Percentiles rank a stretch among this genome's conserved stretches.
Evolutionary conservation across 2,888 invertebrate species (phyloP).

Genomic region (Tetrapedia diversipes): DNA sequence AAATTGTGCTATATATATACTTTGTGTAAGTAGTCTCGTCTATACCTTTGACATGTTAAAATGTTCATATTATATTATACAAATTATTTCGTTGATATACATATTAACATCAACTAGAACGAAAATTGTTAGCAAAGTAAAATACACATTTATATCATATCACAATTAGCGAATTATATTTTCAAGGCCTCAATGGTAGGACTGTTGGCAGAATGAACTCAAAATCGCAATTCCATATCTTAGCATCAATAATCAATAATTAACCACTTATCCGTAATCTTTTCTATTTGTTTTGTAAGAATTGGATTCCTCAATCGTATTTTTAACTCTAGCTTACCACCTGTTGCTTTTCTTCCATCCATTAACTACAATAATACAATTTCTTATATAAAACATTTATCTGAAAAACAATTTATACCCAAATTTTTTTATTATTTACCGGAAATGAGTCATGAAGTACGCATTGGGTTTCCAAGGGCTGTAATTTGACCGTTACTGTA

Average conservation of each 20-base stretch:
- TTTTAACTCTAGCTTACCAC: constrained; percentile 95
- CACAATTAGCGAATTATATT: constrained; percentile 25
- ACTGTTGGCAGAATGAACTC: constrained; percentile 17
- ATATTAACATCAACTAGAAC: constrained; percentile 19
- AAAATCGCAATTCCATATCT: background rate
- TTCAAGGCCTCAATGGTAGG: constrained; percentile 34
- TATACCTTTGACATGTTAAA: background rate
- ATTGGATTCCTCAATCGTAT: constrained; percentile 94
- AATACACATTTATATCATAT: constrained; percentile 26
- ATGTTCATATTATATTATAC: constrained; percentile 10
- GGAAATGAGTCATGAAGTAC: constrained; percentile 96
- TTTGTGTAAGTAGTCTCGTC: background rate
- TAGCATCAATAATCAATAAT: constrained; percentile 87
- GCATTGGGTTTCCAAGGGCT: constrained; percentile 94
- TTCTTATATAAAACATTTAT: constrained; percentile 5
- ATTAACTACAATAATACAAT: constrained; percentile 86
- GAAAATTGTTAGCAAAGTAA: constrained; percentile 11
- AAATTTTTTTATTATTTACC: constrained; percentile 86
- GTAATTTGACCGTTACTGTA: constrained; percentile 91
- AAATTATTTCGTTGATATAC: constrained; percentile 24
- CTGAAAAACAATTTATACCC: background rate
- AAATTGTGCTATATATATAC: constrained; percentile 30
- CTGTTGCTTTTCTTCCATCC: constrained; percentile 94
- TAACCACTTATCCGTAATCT: constrained; percentile 96
- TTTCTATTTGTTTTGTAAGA: constrained; percentile 93